These are phyloP conservation scores for Premnoplex brunnescens DNA, from an alignment of 2,797 vertebrate genomes.

Conservation along the genomic window DNA sequence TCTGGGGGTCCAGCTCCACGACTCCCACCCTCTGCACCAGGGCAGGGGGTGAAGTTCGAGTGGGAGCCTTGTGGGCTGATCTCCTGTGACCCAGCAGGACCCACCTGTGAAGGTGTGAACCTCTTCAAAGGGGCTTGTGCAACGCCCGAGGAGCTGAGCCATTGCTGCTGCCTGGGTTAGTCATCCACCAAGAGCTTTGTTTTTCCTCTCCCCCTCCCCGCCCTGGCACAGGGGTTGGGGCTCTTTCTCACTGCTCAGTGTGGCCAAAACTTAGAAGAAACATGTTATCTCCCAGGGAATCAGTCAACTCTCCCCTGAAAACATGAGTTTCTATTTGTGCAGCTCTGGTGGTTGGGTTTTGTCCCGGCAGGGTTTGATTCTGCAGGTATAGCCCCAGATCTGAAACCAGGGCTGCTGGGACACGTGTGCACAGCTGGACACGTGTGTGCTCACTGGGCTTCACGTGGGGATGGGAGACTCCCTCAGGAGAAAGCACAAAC, in stretches of 20 bases:
- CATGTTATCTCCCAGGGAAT: neutral
- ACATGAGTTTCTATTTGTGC: neutral
- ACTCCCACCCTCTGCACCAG: accelerated
- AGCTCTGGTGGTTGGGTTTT: neutral
- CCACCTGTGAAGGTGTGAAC: neutral
- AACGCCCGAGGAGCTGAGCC: neutral
- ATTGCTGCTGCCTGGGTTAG: conserved; percentile 16
- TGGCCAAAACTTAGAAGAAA: neutral
- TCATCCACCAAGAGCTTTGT: conserved; percentile 57
- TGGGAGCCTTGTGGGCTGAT: neutral
- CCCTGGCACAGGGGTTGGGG: neutral
- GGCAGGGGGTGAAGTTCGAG: accelerated
- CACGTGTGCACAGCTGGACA: neutral
- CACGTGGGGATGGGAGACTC: accelerated
- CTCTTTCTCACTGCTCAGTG: neutral
- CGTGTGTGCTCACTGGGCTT: neutral
- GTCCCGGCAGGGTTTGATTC: neutral
- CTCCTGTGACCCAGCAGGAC: neutral
- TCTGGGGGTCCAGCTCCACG: neutral
- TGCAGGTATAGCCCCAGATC: accelerated
- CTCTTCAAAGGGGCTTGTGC: conserved; percentile 7
- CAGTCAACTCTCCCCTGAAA: neutral
- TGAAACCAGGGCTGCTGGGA: neutral
- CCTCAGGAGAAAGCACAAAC: neutral
- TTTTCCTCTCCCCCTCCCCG: conserved; percentile 3